These are phyloP conservation scores for Sminthurides aquaticus DNA, from an alignment of 2,888 invertebrate species.

Conservation along the genomic window DNA sequence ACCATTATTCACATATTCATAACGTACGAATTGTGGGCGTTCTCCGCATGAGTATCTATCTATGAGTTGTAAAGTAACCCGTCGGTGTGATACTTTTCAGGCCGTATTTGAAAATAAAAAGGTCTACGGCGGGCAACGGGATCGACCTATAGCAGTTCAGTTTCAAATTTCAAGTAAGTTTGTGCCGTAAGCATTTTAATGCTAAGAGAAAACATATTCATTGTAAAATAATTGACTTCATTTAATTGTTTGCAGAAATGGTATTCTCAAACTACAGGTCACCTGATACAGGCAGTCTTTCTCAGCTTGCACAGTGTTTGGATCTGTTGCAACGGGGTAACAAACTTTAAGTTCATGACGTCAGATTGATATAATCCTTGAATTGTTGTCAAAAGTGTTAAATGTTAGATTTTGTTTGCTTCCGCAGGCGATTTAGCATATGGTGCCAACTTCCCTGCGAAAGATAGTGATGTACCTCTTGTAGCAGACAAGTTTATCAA, in stretches of 20 bases:
- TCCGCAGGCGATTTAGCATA: constrained; percentile 58
- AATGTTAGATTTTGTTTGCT: not conserved
- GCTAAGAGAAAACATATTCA: not conserved
- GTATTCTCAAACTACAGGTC: constrained; percentile 58
- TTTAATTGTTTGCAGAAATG: constrained; percentile 17
- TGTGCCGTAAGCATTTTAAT: constrained; percentile 47
- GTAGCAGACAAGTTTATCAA: constrained; percentile 74
- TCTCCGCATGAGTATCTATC: not conserved
- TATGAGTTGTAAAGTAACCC: no score
- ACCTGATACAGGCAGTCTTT: constrained; percentile 51
- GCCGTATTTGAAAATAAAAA: constrained; percentile 67
- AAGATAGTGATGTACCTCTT: constrained; percentile 62
- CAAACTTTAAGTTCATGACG: no score
- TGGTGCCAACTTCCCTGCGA: constrained; percentile 61
- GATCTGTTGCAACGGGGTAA: constrained; percentile 62
- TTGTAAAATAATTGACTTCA: not conserved
- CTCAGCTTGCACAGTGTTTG: constrained; percentile 71
- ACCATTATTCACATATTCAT: constrained; percentile 15
- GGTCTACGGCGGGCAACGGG: constrained; percentile 71
- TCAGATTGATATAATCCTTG: no score
- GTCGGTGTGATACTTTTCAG: constrained; percentile 49
- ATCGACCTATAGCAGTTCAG: constrained; percentile 79
- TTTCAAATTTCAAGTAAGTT: constrained; percentile 63
- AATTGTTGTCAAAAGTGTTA: constrained; percentile 3
- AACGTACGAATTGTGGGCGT: no score